These are phyloP conservation scores for Cyclargus thomasi DNA, from an alignment of 1,140 invertebrate genomes.

Conservation along the genomic window DNA sequence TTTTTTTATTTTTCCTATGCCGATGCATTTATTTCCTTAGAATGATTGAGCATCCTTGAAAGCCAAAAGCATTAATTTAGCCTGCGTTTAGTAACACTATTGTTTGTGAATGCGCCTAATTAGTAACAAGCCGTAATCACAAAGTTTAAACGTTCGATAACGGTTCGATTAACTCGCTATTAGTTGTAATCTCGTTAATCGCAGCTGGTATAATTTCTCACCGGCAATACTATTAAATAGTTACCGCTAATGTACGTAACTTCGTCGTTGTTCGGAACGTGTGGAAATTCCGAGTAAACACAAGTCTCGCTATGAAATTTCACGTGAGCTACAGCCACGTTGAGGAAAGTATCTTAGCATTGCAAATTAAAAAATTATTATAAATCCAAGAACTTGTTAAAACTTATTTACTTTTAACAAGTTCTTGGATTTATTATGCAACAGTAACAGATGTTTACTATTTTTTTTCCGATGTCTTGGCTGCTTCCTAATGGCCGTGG, in stretches of 20 bases:
- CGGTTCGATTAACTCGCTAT: neutral
- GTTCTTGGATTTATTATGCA: too few species aligned
- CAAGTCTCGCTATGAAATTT: neutral
- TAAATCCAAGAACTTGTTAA: too few species aligned
- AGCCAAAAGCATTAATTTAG: too few species aligned
- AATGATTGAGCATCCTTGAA: too few species aligned
- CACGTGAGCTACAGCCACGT: neutral
- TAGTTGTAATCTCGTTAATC: conserved; percentile 1
- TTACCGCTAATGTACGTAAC: neutral
- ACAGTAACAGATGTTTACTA: too few species aligned
- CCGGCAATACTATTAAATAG: conserved; percentile 14
- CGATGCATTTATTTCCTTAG: neutral
- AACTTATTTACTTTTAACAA: too few species aligned
- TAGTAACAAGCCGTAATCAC: neutral
- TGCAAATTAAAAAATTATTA: too few species aligned
- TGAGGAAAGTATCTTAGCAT: neutral
- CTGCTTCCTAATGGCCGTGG: too few species aligned
- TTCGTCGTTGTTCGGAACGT: conserved; percentile 9
- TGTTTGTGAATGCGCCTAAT: neutral
- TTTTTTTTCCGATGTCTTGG: too few species aligned
- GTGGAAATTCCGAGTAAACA: conserved; percentile 4
- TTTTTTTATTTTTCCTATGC: neutral
- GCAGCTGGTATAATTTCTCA: conserved; percentile 8
- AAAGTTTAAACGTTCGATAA: neutral
- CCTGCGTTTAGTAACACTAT: neutral